Conservation (phyloP, 2,888 invertebrate species). For the Hirtodrosophila histrioides region DNA sequence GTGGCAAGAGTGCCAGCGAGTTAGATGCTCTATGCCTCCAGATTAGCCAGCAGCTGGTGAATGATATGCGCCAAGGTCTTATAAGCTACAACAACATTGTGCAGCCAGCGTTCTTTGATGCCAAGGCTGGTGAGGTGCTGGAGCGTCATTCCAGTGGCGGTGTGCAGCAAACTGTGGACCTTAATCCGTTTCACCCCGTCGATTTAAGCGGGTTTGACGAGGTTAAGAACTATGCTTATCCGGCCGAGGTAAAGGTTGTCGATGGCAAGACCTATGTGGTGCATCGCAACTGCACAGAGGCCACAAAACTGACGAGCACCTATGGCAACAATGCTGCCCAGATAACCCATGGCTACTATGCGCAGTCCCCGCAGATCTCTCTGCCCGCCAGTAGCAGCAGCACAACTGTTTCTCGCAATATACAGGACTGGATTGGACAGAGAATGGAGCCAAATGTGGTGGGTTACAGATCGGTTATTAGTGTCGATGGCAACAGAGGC, state of each 20-base stretch:
- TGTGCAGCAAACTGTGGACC: constrained; percentile 67
- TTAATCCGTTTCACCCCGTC: constrained; percentile 63
- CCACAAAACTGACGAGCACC: constrained; percentile 54
- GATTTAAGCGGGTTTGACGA: constrained; percentile 80
- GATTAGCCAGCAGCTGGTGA: constrained; percentile 75
- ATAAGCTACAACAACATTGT: constrained; percentile 73
- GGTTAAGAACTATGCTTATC: constrained; percentile 80
- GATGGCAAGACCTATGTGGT: constrained; percentile 82
- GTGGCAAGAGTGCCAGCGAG: constrained; percentile 79
- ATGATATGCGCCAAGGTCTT: constrained; percentile 80
- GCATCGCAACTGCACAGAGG: constrained; percentile 82
- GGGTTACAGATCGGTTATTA: constrained; percentile 80
- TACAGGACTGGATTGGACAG: constrained; percentile 76
- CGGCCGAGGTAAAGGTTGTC: constrained; percentile 82
- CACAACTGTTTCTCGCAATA: constrained; percentile 47
- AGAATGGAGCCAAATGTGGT: constrained; percentile 78
- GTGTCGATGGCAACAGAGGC: constrained; percentile 45
- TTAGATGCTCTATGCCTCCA: constrained; percentile 68
- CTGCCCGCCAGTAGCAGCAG: constrained; percentile 22
- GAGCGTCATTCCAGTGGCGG: constrained; percentile 50
- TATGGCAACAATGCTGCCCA: constrained; percentile 53
- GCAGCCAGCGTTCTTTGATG: constrained; percentile 82
- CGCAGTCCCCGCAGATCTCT: constrained; percentile 15
- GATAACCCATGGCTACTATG: constrained; percentile 30
- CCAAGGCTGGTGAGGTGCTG: constrained; percentile 76